Evolutionary conservation across 2,113 vertebrate genomes (phyloP), one percentile per base, ranked within the genome.

Genomic region (Nyctereutes procyonoides): DNA sequence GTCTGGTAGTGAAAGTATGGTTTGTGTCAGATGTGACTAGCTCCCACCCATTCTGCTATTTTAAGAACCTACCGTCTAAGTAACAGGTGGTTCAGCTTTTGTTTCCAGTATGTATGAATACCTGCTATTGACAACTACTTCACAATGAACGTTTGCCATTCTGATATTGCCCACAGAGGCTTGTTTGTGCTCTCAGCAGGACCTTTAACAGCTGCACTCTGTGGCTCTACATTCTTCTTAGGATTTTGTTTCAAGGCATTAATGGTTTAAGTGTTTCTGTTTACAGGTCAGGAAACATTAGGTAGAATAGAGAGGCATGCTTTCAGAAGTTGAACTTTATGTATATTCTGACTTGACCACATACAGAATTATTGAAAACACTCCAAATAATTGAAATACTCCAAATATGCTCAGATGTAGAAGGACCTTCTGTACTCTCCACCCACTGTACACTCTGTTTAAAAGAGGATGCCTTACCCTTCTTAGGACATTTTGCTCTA

Each of bases 141-240:
- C 63, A 65, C 56, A 92, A 63, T 83, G 93, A 97, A 83, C 28
- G 67, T 67, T 97, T 30, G 4, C 60, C 13, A 53, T 97, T 97
- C 32, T 98, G 24, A 65, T 87, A 81, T 94, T 95, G 71, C 79
- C 60, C 97, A 94, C 24, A 86, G 51, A 80, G 48, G 14, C 8
- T 55, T 97, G n/a, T 67, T 58, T 60, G 81, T 13, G 0, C 19
- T 58, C 65, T 91, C 67, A 90, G 93, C 5, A 51, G 88, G 8
- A 35, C 62, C 98, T 97, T 95, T 30, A 95, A 81, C 60, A 97
- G 76, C 51, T 97, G 30, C 67, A 93, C 87, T 97, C 0, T 96
- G 97, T 96, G 92, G 20, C 32, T 93, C 63, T 60, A 43, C 19
- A 51, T 51, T 92, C 71, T 88, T 43, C 74, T 51, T 77, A 51